These are phyloP conservation scores for Cylas formicarius DNA, from an alignment of 1,140 invertebrate genomes.

Conservation along the genomic window DNA sequence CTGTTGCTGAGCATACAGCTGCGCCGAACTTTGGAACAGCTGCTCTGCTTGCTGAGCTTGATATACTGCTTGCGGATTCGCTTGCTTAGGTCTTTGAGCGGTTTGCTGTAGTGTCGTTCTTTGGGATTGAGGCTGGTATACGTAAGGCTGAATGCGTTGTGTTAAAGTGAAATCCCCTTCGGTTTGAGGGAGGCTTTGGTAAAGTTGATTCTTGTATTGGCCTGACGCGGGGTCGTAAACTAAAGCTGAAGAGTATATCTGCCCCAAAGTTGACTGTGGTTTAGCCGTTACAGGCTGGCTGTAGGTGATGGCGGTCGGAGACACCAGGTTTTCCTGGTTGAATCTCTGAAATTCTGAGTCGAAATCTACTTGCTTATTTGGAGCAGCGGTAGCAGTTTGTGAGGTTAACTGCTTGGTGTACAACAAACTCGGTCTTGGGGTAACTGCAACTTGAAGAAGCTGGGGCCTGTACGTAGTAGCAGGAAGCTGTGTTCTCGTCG, in stretches of 20 bases:
- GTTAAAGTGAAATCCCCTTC: conserved; percentile 62
- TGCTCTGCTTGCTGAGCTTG: conserved; percentile 62
- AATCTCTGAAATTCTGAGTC: conserved; percentile 69
- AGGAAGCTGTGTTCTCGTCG: conserved; percentile 50
- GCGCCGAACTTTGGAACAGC: conserved; percentile 62
- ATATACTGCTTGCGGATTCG: conserved; percentile 52
- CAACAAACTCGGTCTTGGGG: conserved; percentile 48
- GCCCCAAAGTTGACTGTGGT: conserved; percentile 37
- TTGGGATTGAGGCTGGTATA: conserved; percentile 53
- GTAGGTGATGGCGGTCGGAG: conserved; percentile 42
- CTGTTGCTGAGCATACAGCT: conserved; percentile 66
- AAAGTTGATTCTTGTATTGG: conserved; percentile 72
- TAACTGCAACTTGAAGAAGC: conserved; percentile 51
- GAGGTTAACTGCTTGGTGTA: conserved; percentile 48
- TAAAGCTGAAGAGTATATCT: conserved; percentile 66
- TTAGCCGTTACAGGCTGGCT: conserved; percentile 39
- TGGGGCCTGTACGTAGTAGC: conserved; percentile 60
- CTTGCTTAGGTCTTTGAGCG: conserved; percentile 34
- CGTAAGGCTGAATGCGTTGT: conserved; percentile 66
- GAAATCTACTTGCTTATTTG: conserved; percentile 47
- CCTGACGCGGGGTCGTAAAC: conserved; percentile 70
- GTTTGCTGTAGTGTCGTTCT: not conserved
- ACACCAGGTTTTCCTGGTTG: conserved; percentile 61
- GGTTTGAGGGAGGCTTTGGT: conserved; percentile 66
- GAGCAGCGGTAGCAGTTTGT: conserved; percentile 37